These are phyloP conservation scores for Lysandra coridon DNA, from an alignment of 2,888 invertebrate genomes.

Conservation along the genomic window DNA sequence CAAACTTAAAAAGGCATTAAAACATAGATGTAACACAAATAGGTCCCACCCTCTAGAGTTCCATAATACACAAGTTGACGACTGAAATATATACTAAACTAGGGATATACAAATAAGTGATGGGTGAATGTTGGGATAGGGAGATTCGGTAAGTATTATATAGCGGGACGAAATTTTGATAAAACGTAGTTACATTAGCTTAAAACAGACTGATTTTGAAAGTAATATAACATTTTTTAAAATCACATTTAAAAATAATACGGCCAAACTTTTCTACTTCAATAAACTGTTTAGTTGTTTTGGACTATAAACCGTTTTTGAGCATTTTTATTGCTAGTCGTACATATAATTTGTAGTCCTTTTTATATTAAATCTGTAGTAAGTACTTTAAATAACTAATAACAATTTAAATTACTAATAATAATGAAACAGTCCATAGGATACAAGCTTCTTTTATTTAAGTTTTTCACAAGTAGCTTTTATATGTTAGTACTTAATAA, in stretches of 20 bases:
- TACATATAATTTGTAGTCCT: conserved; percentile 47
- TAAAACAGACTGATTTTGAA: conserved; percentile 41
- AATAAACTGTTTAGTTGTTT: conserved; percentile 30
- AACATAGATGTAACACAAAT: conserved; percentile 12
- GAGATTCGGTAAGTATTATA: conserved; percentile 35
- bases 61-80: conserved; percentile 19
- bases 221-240: conserved; percentile 35
- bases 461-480: conserved; percentile 39
- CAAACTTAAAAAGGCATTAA: conserved; percentile 14
- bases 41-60: conserved; percentile 20
- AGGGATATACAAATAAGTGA: conserved; percentile 22
- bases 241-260: conserved; percentile 31
- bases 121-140: conserved; percentile 18
- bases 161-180: conserved; percentile 40
- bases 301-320: conserved; percentile 38
- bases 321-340: conserved; percentile 72
- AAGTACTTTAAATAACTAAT: conserved; percentile 40
- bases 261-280: conserved; percentile 14
- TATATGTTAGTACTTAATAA: conserved; percentile 67
- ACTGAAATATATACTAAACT: conserved; percentile 25
- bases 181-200: conserved; percentile 36
- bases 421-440: conserved; percentile 31
- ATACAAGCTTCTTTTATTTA: conserved; percentile 30
- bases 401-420: conserved; percentile 15
- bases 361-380: conserved; percentile 39